phyloP scores from a whole-genome alignment of 2,797 vertebrate genomes.

The Setipinna tenuifilis region DNA sequence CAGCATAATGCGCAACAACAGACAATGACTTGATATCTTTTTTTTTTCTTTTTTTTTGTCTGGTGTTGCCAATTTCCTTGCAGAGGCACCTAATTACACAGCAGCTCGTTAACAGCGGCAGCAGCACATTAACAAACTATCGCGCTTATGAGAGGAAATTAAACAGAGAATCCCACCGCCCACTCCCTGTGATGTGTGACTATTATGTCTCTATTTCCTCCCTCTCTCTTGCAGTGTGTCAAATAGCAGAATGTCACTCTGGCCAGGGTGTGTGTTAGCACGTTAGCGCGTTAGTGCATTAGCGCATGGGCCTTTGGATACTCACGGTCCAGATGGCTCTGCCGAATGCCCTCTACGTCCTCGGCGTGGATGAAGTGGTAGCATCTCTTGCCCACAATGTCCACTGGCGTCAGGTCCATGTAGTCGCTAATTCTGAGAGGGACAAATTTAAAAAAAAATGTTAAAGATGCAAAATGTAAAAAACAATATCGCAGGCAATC shows the following conservation, averaged over 20 bases:
- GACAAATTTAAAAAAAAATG: background rate
- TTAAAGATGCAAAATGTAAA: background rate
- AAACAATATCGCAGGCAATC: too few relatives aligned
- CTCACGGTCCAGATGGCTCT: conserved; percentile 97
- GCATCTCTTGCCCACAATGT: conserved; percentile 95
- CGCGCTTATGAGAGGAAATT: background rate
- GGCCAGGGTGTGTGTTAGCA: too few relatives aligned
- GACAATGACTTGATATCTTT: background rate
- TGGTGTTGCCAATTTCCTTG: conserved; percentile 18
- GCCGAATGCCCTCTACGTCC: conserved; percentile 95
- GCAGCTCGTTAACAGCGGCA: conserved; percentile 1
- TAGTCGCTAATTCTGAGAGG: conserved; percentile 93
- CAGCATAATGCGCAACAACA: background rate
- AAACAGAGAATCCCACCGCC: background rate
- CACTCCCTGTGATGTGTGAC: background rate
- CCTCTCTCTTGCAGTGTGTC: too few relatives aligned
- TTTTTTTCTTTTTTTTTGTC: background rate
- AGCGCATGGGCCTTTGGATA: conserved; percentile 53
- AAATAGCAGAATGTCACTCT: too few relatives aligned
- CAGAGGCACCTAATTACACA: background rate
- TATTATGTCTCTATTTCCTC: background rate
- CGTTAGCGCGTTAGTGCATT: background rate
- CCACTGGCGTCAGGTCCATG: conserved; percentile 97
- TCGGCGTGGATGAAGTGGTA: conserved; percentile 99
- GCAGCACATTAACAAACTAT: conserved; percentile 16